A percentile compares a stretch with the other conserved stretches of the same genome.
These are phyloP conservation scores for Drosophila buzzatii DNA, from an alignment of 2,888 invertebrate genomes.

Conservation along the genomic window DNA sequence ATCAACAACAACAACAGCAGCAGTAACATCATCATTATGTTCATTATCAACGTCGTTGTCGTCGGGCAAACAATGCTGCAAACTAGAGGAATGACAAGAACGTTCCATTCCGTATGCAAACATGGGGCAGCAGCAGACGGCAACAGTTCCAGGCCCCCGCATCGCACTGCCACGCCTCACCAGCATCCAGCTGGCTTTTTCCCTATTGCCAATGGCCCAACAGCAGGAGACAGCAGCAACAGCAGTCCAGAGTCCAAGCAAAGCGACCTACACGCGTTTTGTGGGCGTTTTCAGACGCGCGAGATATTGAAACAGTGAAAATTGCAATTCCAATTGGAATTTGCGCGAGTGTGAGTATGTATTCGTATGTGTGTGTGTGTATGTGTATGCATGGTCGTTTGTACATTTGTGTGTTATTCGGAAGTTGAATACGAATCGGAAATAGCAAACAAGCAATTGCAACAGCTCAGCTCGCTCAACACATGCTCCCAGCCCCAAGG, in stretches of 20 bases:
- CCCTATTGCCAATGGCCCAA: constrained; percentile 6
- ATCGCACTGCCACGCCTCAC: not conserved
- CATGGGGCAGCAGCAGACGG: constrained; percentile 26
- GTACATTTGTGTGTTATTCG: constrained; percentile 39
- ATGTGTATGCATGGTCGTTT: constrained; percentile 25
- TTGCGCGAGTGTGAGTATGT: constrained; percentile 6
- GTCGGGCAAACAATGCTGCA: constrained; percentile 35
- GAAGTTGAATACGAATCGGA: constrained; percentile 49
- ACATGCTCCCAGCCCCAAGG: constrained; percentile 6
- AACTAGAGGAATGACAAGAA: constrained; percentile 56
- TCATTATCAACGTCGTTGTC: constrained; percentile 20
- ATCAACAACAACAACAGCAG: not conserved
- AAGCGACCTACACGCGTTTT: constrained; percentile 47
- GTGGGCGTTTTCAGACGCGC: constrained; percentile 51
- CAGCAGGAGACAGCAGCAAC: constrained; percentile 6
- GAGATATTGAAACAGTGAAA: constrained; percentile 53
- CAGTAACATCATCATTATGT: not conserved
- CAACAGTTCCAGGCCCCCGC: constrained; percentile 13
- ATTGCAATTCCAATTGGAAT: constrained; percentile 54
- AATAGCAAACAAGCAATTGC: constrained; percentile 52
- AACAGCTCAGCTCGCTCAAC: constrained; percentile 35
- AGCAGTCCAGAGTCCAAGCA: constrained; percentile 26
- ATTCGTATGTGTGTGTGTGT: constrained; percentile 20
- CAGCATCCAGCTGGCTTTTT: constrained; percentile 4
- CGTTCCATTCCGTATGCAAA: constrained; percentile 57